A percentile compares a stretch with the other conserved stretches of the same genome.
These are phyloP conservation scores for Indicator maculatus DNA, from an alignment of 2,113 vertebrate genomes.

Conservation along the genomic window DNA sequence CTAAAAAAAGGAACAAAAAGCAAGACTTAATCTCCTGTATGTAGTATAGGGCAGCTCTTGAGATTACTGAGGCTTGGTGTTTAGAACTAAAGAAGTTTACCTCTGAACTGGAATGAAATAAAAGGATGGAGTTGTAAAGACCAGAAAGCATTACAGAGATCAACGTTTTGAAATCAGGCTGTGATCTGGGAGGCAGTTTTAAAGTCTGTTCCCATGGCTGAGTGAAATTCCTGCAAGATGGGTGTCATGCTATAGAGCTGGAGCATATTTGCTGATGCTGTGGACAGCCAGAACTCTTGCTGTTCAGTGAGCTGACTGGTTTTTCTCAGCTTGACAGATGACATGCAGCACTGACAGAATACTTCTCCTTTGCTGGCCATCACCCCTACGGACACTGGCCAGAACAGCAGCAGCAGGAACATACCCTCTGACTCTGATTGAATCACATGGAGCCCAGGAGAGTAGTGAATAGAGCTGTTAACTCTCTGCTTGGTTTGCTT, in stretches of 20 bases:
- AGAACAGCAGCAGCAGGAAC: constrained; percentile 68
- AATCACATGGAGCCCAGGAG: constrained; percentile 65
- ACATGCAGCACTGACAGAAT: constrained; percentile 44
- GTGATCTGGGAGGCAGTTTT: constrained; percentile 31
- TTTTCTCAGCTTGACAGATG: constrained; percentile 61
- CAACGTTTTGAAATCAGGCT: constrained; percentile 16
- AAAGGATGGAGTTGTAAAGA: neutral
- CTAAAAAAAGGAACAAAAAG: neutral
- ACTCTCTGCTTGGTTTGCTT: constrained; percentile 59
- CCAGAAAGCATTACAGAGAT: neutral
- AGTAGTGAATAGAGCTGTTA: constrained; percentile 64
- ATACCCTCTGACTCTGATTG: constrained; percentile 51
- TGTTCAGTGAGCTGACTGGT: constrained; percentile 27
- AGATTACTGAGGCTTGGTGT: neutral
- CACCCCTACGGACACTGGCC: constrained; percentile 64
- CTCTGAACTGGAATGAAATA: neutral
- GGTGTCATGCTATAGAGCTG: constrained; percentile 44
- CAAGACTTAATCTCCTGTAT: neutral
- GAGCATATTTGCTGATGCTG: neutral
- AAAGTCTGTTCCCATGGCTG: constrained; percentile 53
- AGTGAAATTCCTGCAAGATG: constrained; percentile 45
- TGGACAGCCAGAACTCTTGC: constrained; percentile 36
- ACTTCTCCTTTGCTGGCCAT: constrained; percentile 57
- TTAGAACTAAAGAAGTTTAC: neutral
- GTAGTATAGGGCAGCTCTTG: neutral